Percentiles rank a stretch among this genome's conserved stretches.
Evolutionary conservation across 2,888 invertebrate genomes (phyloP).

Genomic region (Pediacus dermestoides): DNA sequence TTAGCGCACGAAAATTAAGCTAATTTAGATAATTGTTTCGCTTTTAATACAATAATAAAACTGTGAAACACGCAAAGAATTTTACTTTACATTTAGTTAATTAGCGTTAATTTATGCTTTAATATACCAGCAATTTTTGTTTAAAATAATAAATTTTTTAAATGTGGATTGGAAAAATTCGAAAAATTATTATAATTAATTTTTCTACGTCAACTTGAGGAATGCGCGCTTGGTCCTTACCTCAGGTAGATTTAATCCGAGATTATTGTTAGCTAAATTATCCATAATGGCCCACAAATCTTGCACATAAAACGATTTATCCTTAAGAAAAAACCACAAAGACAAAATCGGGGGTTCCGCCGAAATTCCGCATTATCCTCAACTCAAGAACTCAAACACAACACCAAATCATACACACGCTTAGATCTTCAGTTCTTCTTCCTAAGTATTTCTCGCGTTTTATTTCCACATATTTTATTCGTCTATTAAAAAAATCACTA

Average conservation of each 20-base stretch:
- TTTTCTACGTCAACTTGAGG: too few species aligned
- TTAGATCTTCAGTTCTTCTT: not conserved
- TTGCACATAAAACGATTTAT: conserved; percentile 2
- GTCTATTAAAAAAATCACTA: too few species aligned
- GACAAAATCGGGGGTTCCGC: conserved; percentile 10
- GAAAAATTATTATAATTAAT: too few species aligned
- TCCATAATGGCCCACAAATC: conserved; percentile 40
- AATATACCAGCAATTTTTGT: too few species aligned
- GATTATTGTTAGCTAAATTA: conserved; percentile 43
- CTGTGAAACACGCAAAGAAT: too few species aligned
- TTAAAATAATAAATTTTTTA: conserved; percentile 3
- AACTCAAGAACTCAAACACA: not conserved
- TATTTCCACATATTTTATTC: too few species aligned
- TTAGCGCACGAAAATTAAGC: too few species aligned
- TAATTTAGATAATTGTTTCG: too few species aligned
- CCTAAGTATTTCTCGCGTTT: too few species aligned
- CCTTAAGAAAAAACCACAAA: conserved; percentile 5
- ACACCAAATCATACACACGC: conserved; percentile 6
- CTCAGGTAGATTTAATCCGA: conserved; percentile 44
- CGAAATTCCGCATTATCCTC: not conserved
- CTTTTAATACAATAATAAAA: too few species aligned
- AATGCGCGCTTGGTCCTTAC: too few species aligned
- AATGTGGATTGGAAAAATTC: conserved; percentile 19
- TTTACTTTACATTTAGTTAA: too few species aligned
- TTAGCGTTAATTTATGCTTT: conserved; percentile 10